Conservation (phyloP, 2,888 invertebrate genomes). For the Conchocele bisecta region DNA sequence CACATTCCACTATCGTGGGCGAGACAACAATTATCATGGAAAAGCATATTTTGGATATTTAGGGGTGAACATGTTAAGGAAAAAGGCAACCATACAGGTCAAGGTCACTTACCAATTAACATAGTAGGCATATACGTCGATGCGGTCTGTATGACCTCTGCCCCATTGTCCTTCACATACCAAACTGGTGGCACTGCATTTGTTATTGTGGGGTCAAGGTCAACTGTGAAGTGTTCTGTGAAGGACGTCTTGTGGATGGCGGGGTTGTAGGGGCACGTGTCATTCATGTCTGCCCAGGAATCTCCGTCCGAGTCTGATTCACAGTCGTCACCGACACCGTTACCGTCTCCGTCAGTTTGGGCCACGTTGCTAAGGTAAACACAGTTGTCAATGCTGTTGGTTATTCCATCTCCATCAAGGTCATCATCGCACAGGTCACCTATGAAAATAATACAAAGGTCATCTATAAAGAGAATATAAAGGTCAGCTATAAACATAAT, state of each 20-base stretch:
- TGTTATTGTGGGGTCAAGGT: conserved; percentile 62
- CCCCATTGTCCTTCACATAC: conserved; percentile 63
- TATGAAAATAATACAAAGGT: conserved; percentile 46
- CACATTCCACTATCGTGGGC: no score
- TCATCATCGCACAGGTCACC: conserved; percentile 84
- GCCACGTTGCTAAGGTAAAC: conserved; percentile 85
- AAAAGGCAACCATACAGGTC: no score
- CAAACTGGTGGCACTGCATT: conserved; percentile 48
- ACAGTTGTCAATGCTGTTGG: conserved; percentile 93
- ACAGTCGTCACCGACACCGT: conserved; percentile 92
- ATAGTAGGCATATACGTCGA: conserved; percentile 68
- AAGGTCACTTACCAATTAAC: conserved; percentile 67
- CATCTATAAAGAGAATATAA: no score
- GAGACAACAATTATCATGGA: no score
- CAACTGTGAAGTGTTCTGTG: conserved; percentile 51
- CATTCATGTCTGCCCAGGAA: conserved; percentile 89
- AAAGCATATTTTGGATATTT: no score
- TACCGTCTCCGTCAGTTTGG: conserved; percentile 92
- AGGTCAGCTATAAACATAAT: no score
- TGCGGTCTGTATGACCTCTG: conserved; percentile 64
- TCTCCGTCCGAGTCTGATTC: conserved; percentile 93
- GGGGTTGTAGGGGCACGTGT: conserved; percentile 90
- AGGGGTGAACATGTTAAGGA: no score
- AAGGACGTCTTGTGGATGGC: conserved; percentile 60
- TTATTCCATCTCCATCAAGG: conserved; percentile 86